phyloP scores from a whole-genome alignment of 1,140 invertebrate genomes.

The Drosophila pseudoananassae region DNA sequence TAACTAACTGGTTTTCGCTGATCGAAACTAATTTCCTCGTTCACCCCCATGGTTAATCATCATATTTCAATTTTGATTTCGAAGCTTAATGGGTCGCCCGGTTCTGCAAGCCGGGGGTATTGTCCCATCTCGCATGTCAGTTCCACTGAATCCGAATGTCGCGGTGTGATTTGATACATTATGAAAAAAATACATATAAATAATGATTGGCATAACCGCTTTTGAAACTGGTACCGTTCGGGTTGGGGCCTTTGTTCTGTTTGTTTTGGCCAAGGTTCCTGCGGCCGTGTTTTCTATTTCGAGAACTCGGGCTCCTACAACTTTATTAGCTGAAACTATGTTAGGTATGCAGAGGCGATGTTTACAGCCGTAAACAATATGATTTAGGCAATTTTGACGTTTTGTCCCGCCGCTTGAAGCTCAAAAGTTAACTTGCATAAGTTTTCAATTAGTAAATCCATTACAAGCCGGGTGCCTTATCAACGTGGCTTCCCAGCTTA shows the following conservation, averaged over 20 bases:
- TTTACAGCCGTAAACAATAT: constrained; percentile 1
- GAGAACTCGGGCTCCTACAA: constrained; percentile 43
- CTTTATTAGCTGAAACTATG: constrained; percentile 2
- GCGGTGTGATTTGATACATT: constrained; percentile 40
- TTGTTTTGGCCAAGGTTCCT: constrained; percentile 54
- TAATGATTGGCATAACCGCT: constrained; percentile 57
- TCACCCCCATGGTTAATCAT: constrained; percentile 27
- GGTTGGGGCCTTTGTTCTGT: constrained; percentile 44
- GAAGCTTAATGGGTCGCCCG: constrained; percentile 47
- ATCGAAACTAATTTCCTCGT: constrained; percentile 33
- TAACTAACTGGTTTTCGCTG: constrained; percentile 38
- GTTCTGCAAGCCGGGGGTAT: constrained; percentile 33
- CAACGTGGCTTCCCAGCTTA: neutral
- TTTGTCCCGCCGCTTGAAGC: neutral
- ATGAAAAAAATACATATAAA: constrained; percentile 30
- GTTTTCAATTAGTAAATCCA: constrained; percentile 37
- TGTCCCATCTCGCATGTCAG: constrained; percentile 24
- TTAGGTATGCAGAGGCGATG: neutral
- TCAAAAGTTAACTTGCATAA: constrained; percentile 13
- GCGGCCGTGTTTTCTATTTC: constrained; percentile 18
- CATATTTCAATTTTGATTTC: constrained; percentile 32
- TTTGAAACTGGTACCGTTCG: constrained; percentile 48
- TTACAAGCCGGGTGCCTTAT: constrained; percentile 32
- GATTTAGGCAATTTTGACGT: constrained; percentile 15
- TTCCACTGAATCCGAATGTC: constrained; percentile 55